Conservation (phyloP, 1,140 invertebrate genomes). For the Saccostrea echinata region DNA sequence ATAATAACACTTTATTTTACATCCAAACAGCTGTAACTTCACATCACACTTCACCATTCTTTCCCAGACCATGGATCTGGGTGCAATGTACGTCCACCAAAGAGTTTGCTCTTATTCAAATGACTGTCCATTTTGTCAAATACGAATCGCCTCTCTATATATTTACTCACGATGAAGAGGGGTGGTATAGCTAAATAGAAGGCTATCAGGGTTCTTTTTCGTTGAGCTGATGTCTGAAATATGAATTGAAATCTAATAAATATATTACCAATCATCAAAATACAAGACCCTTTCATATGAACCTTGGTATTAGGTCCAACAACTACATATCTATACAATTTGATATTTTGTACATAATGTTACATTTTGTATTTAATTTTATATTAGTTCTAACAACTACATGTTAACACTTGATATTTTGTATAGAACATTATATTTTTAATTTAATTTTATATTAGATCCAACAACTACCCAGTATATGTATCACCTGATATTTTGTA, state of each 20-base stretch:
- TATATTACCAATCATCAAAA: background rate
- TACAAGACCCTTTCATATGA: too few species aligned
- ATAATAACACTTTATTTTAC: background rate
- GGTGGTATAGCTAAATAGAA: background rate
- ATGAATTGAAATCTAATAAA: background rate
- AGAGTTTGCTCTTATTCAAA: constrained; percentile 46
- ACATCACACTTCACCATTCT: background rate
- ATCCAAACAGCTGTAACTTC: background rate
- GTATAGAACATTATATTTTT: too few species aligned
- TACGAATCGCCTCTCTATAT: background rate
- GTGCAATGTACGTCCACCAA: constrained; percentile 38
- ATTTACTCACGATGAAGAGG: background rate
- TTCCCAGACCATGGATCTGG: constrained; percentile 21
- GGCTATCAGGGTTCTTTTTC: background rate
- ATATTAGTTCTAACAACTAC: too few species aligned
- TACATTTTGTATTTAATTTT: too few species aligned
- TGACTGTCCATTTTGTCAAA: constrained; percentile 14
- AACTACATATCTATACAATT: too few species aligned
- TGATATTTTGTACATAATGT: too few species aligned
- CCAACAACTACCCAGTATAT: too few species aligned
- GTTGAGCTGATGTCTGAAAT: background rate
- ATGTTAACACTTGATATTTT: too few species aligned
- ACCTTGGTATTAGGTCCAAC: too few species aligned
- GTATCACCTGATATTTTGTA: too few species aligned
- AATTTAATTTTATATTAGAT: too few species aligned